Percentiles rank a stretch among this genome's conserved stretches.
Conservation (phyloP, 2,797 vertebrate genomes). For the Clarias platycephalus region DNA sequence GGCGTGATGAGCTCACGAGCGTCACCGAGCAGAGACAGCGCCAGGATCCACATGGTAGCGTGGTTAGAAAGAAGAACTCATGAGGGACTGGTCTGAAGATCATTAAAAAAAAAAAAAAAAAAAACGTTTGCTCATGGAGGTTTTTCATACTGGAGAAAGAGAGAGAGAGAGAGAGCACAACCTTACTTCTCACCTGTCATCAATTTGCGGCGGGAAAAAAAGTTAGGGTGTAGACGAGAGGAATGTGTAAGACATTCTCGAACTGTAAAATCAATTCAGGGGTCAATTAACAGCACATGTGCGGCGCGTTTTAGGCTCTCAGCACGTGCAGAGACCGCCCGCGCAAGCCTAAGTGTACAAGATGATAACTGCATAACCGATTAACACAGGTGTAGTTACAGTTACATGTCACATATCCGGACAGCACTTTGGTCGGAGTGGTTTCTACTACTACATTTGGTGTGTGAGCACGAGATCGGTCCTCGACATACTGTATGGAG, state of each 20-base stretch:
- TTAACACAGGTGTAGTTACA: neutral
- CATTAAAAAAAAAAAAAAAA: neutral
- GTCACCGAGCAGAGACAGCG: neutral
- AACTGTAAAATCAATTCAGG: constrained; percentile 68
- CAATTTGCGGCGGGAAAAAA: constrained; percentile 46
- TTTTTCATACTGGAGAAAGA: neutral
- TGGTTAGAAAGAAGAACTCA: neutral
- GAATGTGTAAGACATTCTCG: constrained; percentile 61
- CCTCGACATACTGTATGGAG: neutral
- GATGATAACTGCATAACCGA: neutral
- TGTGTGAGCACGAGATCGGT: neutral
- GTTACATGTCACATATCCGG: neutral
- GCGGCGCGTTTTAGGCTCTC: constrained; percentile 50
- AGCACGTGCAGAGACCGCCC: neutral
- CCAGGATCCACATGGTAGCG: neutral
- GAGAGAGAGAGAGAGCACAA: neutral
- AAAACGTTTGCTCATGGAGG: neutral
- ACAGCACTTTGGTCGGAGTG: neutral
- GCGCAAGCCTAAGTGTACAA: neutral
- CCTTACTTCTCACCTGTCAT: constrained; percentile 41
- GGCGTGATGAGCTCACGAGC: constrained; percentile 53
- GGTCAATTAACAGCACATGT: constrained; percentile 66
- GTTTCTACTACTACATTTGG: neutral
- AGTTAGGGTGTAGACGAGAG: constrained; percentile 63
- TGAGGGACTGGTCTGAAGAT: neutral